Conservation (phyloP, 2,113 vertebrate genomes). For the Rhea americana region DNA sequence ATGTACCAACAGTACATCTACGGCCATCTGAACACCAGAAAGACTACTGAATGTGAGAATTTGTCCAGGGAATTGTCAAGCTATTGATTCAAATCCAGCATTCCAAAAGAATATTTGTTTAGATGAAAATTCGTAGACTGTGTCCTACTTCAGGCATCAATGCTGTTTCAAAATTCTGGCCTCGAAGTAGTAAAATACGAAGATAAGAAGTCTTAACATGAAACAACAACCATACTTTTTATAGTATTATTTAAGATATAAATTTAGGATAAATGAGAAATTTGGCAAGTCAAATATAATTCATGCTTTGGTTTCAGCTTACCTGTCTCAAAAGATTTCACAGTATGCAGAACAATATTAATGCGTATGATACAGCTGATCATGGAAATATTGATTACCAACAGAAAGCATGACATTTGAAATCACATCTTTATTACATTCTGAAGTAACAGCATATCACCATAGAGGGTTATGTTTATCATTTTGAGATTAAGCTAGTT, state of each 20-base stretch:
- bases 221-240: not conserved
- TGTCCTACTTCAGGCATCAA: not conserved
- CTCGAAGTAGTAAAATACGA: not conserved
- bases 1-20: not conserved
- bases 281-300: not conserved
- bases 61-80: not conserved
- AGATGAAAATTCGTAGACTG: not conserved
- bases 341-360: not conserved
- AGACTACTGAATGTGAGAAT: not conserved
- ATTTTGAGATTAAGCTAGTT: not conserved
- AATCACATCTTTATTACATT: not conserved
- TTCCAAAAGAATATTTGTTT: not conserved
- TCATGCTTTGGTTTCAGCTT: not conserved
- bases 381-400: not conserved
- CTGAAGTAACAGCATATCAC: not conserved
- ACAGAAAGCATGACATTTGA: not conserved
- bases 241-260: not conserved
- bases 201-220: not conserved
- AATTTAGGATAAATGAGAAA: not conserved
- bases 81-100: not conserved
- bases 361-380: not conserved
- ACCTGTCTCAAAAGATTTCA: not conserved
- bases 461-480: not conserved
- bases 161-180: not conserved
- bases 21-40: not conserved